Evolutionary conservation across 2,797 vertebrate species (phyloP).

Genomic region (Hippocampus kuda): DNA sequence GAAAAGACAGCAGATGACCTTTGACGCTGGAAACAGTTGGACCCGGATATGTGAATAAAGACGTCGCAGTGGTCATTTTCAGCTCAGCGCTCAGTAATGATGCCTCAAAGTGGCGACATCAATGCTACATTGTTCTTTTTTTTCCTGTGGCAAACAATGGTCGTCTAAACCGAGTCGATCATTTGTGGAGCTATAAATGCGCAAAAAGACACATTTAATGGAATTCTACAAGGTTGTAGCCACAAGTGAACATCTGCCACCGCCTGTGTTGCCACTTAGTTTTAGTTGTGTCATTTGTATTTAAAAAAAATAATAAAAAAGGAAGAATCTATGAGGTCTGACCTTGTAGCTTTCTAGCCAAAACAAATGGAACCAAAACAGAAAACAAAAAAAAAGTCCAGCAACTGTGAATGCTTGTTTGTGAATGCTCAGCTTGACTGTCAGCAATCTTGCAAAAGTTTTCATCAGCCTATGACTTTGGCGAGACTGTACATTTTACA

Average conservation of each 20-base stretch:
- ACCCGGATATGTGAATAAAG: slow-evolving; percentile 49
- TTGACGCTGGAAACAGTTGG: slow-evolving; percentile 58
- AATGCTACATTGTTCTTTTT: neutral
- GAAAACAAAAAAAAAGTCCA: neutral
- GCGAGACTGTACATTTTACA: too few relatives aligned
- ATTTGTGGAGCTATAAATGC: slow-evolving; percentile 2
- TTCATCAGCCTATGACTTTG: neutral
- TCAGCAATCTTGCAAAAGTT: neutral
- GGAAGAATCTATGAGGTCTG: neutral
- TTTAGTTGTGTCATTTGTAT: neutral
- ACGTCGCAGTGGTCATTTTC: slow-evolving; percentile 19
- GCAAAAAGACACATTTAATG: slow-evolving; percentile 1
- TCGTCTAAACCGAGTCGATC: slow-evolving; percentile 1
- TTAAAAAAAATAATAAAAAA: too few relatives aligned
- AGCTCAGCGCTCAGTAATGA: slow-evolving; percentile 18
- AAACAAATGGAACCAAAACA: neutral
- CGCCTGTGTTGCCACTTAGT: neutral
- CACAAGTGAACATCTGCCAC: neutral
- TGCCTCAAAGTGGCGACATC: slow-evolving; percentile 12
- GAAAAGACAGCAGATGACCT: slow-evolving; percentile 59
- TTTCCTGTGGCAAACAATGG: neutral
- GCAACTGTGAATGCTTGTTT: neutral
- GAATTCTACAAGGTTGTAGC: neutral
- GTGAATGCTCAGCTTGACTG: neutral
- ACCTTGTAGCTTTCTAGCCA: neutral